Conservation (phyloP, 2,888 invertebrate species). For the Drosophila koepferae region DNA sequence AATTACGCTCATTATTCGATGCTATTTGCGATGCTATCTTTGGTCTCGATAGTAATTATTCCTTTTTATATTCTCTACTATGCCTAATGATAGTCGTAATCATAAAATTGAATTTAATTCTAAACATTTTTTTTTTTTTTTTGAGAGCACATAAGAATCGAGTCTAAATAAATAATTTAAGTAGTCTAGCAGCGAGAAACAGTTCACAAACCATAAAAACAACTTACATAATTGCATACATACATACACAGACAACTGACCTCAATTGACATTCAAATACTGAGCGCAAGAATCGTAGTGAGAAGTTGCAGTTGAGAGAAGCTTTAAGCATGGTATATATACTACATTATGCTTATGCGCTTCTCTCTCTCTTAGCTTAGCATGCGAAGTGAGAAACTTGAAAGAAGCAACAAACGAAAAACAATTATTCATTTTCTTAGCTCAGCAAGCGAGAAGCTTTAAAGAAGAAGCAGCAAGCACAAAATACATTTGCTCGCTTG, state of each 20-base stretch:
- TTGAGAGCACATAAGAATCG: constrained; percentile 69
- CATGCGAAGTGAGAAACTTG: neutral
- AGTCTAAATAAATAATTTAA: constrained; percentile 54
- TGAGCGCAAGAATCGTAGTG: neutral
- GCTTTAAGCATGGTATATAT: no score
- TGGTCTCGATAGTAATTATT: constrained; percentile 80
- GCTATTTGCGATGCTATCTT: constrained; percentile 80
- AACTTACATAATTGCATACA: constrained; percentile 9
- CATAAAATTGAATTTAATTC: constrained; percentile 30
- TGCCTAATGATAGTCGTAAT: constrained; percentile 70
- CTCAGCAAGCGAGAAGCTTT: neutral
- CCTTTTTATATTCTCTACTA: constrained; percentile 76
- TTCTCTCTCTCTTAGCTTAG: neutral
- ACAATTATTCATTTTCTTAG: neutral
- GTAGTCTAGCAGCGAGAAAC: constrained; percentile 42
- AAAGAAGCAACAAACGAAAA: neutral
- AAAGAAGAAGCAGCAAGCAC: neutral
- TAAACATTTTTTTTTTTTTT: constrained; percentile 60
- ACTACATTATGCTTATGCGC: neutral
- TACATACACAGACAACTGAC: constrained; percentile 8
- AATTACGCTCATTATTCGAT: constrained; percentile 80
- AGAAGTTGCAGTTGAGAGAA: neutral
- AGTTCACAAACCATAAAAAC: constrained; percentile 1
- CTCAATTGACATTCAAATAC: constrained; percentile 1
- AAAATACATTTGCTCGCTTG: neutral